A percentile compares a stretch with the other conserved stretches of the same genome.
Conservation (phyloP, 2,888 invertebrate species). For the Polyommatus iphigenia region DNA sequence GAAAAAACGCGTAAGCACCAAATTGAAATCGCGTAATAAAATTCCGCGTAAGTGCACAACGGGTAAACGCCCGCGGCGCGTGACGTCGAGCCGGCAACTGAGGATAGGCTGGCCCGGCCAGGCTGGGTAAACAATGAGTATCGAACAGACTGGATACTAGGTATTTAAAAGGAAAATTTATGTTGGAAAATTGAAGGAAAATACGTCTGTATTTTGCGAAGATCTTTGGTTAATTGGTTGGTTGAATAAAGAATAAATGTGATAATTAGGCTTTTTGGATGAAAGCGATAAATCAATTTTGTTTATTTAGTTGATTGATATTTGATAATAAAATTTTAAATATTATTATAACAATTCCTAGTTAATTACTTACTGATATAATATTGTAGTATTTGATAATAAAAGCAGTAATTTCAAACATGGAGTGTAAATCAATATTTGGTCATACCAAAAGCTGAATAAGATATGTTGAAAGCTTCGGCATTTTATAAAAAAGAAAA, state of each 20-base stretch:
- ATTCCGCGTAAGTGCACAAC: slow-evolving; percentile 46
- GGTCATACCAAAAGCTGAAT: background rate
- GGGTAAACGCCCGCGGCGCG: slow-evolving; percentile 38
- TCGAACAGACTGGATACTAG: slow-evolving; percentile 38
- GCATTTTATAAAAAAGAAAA: background rate
- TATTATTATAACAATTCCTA: background rate
- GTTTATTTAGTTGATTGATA: background rate
- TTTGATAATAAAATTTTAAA: background rate
- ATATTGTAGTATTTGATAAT: background rate
- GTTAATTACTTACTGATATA: background rate
- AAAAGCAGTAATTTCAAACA: background rate
- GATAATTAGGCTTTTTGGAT: no score
- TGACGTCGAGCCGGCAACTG: slow-evolving; percentile 64
- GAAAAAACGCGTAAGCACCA: slow-evolving; percentile 38
- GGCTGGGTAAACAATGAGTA: slow-evolving; percentile 63
- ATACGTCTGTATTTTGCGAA: no score
- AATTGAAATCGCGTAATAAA: slow-evolving; percentile 44
- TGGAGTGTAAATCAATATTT: background rate
- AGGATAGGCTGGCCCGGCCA: slow-evolving; percentile 73
- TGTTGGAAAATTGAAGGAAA: background rate
- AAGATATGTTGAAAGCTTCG: background rate
- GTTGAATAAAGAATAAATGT: background rate
- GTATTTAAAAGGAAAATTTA: slow-evolving; percentile 5
- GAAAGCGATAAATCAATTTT: no score
- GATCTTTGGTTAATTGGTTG: background rate